Evolutionary conservation across 2,113 vertebrate species (phyloP), one percentile per base, ranked within the genome.

Genomic region (Blennius ocellaris): DNA sequence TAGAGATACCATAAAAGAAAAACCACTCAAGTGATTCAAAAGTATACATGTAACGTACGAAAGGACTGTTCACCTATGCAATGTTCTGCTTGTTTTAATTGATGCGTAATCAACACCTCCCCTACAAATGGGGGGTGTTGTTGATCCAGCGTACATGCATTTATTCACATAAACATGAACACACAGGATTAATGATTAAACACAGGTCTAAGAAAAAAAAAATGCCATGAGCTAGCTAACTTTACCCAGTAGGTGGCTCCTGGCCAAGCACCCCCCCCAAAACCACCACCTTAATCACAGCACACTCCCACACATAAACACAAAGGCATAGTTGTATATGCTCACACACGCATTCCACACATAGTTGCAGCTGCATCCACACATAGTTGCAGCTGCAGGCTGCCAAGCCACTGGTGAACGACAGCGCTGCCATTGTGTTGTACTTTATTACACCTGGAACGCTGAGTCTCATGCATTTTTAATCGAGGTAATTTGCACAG

Each of bases 381-480:
- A 44, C 9, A 63, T 65, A 58, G 48, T 17, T 70, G 36, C 45
- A 40, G 70, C 83, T 73, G 21, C 30, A 11, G 68, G 80, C 83
- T 64, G 64, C 78, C 62, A 58, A 69, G 73, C 65, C 67, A 51
- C 66, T 52, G 49, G 74, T 86, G 86, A 87, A 76, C 72, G 69
- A 83, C 83, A 80, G 82, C 38, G 30, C 84, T 88, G 90, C 86
- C 80, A 85, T 52, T 75, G 80, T 84, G 66, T 80, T 87, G 76
- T 81, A 92, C 88, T 93, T 89, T 91, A 91, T 90, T 92, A 92
- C 85, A 94, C 89, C 90, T 94, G 87, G 70, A 94, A 87, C 88
- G 76, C 76, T 75, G 81, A 67, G 86, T 76, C 87, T 93, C 91
- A 93, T 93, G 91, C 92, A 93, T 94, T 92, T 94, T 94, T 94